Evolutionary conservation across 2,113 vertebrate genomes (phyloP).

Genomic region (Pteronura brasiliensis): DNA sequence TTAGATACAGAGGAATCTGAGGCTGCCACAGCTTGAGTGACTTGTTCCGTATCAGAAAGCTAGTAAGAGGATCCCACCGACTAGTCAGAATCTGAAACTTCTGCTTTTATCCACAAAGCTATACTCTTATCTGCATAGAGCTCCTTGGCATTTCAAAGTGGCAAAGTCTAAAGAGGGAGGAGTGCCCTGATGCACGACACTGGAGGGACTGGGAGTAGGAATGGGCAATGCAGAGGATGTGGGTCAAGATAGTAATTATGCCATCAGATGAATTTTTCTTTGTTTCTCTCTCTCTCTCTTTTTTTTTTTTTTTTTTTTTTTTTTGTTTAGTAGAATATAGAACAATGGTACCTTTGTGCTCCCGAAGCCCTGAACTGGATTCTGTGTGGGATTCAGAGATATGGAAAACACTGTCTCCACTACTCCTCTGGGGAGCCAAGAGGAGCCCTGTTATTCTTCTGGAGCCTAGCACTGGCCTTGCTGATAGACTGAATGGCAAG

Average conservation of each 20-base stretch:
- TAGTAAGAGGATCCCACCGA: background rate
- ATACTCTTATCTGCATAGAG: background rate
- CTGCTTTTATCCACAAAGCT: constrained; percentile 9
- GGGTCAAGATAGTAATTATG: background rate
- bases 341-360: background rate
- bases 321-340: background rate
- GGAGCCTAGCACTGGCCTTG: background rate
- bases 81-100: background rate
- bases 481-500: background rate
- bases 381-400: background rate
- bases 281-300: too few species aligned
- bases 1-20: background rate
- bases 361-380: background rate
- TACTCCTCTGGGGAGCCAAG: background rate
- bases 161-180: background rate
- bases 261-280: background rate
- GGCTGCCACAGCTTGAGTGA: background rate
- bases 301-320: background rate
- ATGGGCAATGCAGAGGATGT: background rate
- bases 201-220: background rate
- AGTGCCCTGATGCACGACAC: background rate
- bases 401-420: too few species aligned
- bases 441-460: background rate
- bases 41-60: background rate
- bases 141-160: background rate